Base-by-base conservation (phyloP, 2,888 invertebrate species). In the Scrobipalpa costella region DNA sequence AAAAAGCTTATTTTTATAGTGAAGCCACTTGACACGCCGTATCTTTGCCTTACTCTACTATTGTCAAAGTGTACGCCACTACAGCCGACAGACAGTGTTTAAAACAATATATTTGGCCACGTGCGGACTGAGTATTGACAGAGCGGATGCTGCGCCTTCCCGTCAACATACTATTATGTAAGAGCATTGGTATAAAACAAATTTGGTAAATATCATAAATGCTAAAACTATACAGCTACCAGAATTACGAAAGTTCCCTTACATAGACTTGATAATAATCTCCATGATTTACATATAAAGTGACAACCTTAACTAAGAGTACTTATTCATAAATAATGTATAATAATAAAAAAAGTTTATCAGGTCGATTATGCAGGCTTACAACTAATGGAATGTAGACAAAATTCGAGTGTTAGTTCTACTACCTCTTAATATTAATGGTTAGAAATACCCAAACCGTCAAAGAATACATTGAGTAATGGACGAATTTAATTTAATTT, bases 161-260 rank as follows among this genome's bases (percentile, higher is more conserved):
- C 69, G 71, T 73, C 69, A 75, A 79, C 77, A 79, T 76, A 81
- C 76, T 83, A 84, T 74, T 81, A 78, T 74, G 78, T 85, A 85
- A 86, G 83, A 86, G 84, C 90, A 90, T 90, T 90, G 90, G 90
- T 90, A 90, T 90, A 81, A 83, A 85, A 81, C 55, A 78, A 89
- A 89, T 89, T 90, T 90, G 89, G 90, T 89, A 88, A 88, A 81
- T 81, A 81, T 77, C 72, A 80, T 85, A 86, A 83, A 85, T 81
- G 79, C 86, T 88, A n/a, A 84, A 79, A 68, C 83, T 88, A 87
- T 76, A 83, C 82, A 88, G 84, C 88, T 89, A 89, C 84, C 84
- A 75, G 79, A 33, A 79, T 77, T 81, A 83, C 82, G 83, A 82
- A 85, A 83, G 84, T 83, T 84, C 71, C 72, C 71, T 80, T 76